These are phyloP conservation scores for Euplexia lucipara DNA, from an alignment of 2,888 invertebrate species.

Conservation along the genomic window DNA sequence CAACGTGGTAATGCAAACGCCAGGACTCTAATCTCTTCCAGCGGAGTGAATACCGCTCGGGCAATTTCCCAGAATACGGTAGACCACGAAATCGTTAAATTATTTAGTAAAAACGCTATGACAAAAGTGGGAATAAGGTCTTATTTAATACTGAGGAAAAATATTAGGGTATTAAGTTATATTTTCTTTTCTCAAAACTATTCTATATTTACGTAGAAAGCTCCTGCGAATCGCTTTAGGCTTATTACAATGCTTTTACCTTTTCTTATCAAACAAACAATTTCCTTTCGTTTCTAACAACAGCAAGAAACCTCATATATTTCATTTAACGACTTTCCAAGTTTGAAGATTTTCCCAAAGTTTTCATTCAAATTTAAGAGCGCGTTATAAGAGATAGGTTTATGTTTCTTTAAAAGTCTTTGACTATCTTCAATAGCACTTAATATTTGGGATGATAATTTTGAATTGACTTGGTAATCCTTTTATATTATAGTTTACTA, in stretches of 20 bases:
- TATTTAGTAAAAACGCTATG: constrained; percentile 29
- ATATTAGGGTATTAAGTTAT: neutral
- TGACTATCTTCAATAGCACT: neutral
- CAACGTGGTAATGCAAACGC: constrained; percentile 28
- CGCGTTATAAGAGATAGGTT: constrained; percentile 4
- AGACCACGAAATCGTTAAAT: constrained; percentile 44
- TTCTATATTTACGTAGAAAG: neutral
- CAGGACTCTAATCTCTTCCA: constrained; percentile 70
- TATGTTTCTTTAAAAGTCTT: constrained; percentile 3
- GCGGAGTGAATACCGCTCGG: constrained; percentile 53
- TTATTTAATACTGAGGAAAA: neutral
- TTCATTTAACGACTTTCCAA: constrained; percentile 14
- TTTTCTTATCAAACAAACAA: neutral
- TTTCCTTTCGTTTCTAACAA: constrained; percentile 8
- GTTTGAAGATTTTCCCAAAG: constrained; percentile 17
- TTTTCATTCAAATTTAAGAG: constrained; percentile 4
- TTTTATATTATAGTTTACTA: neutral
- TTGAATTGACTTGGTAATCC: neutral
- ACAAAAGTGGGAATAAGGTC: constrained; percentile 14
- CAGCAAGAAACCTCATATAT: constrained; percentile 9
- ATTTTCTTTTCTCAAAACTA: neutral
- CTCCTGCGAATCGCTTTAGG: neutral
- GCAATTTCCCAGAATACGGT: constrained; percentile 57
- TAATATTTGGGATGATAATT: neutral
- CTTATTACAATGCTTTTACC: neutral